A percentile compares a stretch with the other conserved stretches of the same genome.
These are phyloP conservation scores for Hyposoter dolosus DNA, from an alignment of 2,888 invertebrate species.

Conservation along the genomic window DNA sequence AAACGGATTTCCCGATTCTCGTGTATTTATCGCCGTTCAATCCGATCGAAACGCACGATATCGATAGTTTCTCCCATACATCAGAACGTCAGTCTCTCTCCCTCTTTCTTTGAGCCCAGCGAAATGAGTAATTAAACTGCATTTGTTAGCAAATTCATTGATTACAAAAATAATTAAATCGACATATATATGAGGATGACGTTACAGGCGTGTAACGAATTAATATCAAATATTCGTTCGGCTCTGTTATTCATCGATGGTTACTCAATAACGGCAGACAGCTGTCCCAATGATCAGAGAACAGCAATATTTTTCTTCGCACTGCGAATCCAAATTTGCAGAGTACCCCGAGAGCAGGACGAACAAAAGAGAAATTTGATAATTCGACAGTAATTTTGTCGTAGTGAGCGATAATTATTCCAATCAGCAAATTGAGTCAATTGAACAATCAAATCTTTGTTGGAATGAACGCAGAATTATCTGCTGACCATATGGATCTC, in stretches of 20 bases:
- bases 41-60: conserved; percentile 3
- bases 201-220: not conserved
- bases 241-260: not conserved
- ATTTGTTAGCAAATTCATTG: not conserved
- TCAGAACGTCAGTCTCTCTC: not conserved
- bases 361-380: too few relatives aligned
- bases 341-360: too few relatives aligned
- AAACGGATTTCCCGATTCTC: conserved; percentile 14
- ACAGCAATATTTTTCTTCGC: not conserved
- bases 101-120: not conserved
- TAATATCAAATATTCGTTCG: not conserved
- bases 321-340: not conserved
- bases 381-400: too few relatives aligned
- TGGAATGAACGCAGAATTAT: too few relatives aligned
- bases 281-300: not conserved
- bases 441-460: too few relatives aligned
- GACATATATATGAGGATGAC: not conserved
- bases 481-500: too few relatives aligned
- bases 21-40: conserved; percentile 12
- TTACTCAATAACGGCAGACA: not conserved
- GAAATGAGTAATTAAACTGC: not conserved
- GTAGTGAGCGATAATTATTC: too few relatives aligned
- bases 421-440: too few relatives aligned
- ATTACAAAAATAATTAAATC: not conserved
- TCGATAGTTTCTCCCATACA: not conserved